These are phyloP conservation scores for Dryadula phaetusa DNA, from an alignment of 2,888 invertebrate species.

Conservation along the genomic window DNA sequence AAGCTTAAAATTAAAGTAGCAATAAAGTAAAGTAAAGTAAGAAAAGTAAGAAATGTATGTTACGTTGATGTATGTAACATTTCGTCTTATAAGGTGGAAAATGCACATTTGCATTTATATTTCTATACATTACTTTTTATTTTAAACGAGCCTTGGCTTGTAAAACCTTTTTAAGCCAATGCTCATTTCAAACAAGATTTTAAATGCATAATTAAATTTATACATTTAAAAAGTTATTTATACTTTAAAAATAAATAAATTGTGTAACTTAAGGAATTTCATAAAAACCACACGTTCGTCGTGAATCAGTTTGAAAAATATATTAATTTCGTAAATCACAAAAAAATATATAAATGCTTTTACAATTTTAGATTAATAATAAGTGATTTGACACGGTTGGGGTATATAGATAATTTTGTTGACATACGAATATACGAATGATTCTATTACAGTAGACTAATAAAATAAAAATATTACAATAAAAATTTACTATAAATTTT, in stretches of 20 bases:
- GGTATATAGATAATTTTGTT: background rate
- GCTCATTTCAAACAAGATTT: too few relatives aligned
- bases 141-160: background rate
- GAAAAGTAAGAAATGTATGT: background rate
- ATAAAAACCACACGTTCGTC: too few relatives aligned
- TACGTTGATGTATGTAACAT: background rate
- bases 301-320: too few relatives aligned
- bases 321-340: too few relatives aligned
- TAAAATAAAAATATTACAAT: background rate
- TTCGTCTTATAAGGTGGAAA: background rate
- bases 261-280: too few relatives aligned
- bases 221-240: background rate
- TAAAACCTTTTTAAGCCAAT: background rate
- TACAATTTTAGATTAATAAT: background rate
- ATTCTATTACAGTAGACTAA: background rate
- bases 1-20: too few relatives aligned
- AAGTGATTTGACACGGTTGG: background rate
- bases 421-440: background rate
- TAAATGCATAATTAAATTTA: background rate
- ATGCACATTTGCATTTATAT: background rate
- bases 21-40: too few relatives aligned
- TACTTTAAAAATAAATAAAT: background rate
- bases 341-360: too few relatives aligned
- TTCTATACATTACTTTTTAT: constrained; percentile 4
- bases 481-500: background rate